Base-by-base conservation (phyloP, 2,797 vertebrate species). In the Ammospiza maritima region DNA sequence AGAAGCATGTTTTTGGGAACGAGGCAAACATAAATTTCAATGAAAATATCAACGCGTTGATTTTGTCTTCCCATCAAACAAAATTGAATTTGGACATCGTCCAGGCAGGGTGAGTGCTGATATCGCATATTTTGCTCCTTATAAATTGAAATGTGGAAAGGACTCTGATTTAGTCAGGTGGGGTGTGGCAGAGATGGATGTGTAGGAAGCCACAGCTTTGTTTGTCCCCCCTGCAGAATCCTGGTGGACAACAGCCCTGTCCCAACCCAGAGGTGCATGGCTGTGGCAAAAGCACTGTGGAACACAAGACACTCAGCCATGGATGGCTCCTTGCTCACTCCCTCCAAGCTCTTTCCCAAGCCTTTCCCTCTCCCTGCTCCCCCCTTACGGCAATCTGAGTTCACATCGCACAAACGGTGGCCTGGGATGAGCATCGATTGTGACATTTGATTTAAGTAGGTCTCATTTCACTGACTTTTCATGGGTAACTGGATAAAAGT, bases 381-480 rank as follows among this genome's bases (percentile, higher is more conserved):
- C 38, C 20, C 44, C 60, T 71, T 11, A 57, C 1, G 4, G 90
- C 88, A 64, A 50, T 71, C 20, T 23, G 86, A 94, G 86, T 34
- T 90, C 88, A 64, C 80, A 21, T 82, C 10, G 1, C 88, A 67
- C 67, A 61, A 96, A 85, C 0, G 30, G 91, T 77, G 89, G 94
- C 94, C 94, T 51, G 91, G 60, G 94, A 96, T 23, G 74, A 87
- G 71, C 94, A 97, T 94, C 3, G 34, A 87, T 90, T 94, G 74
- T 94, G 93, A 96, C 96, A 94, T 93, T 93, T 91, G 93, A 96
- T 96, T 95, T 94, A 94, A 96, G 85, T 85, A 88, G 92, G 91
- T 89, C 94, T 96, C 83, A 81, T 96, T 93, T 90, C 88, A n/a
- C 86, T 94, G 94, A 93, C 88, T 94, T 95, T 95, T 95, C 96